Evolutionary conservation across 2,113 vertebrate genomes (phyloP), one percentile per base, ranked within the genome.

Genomic region (Alexandromys fortis): DNA sequence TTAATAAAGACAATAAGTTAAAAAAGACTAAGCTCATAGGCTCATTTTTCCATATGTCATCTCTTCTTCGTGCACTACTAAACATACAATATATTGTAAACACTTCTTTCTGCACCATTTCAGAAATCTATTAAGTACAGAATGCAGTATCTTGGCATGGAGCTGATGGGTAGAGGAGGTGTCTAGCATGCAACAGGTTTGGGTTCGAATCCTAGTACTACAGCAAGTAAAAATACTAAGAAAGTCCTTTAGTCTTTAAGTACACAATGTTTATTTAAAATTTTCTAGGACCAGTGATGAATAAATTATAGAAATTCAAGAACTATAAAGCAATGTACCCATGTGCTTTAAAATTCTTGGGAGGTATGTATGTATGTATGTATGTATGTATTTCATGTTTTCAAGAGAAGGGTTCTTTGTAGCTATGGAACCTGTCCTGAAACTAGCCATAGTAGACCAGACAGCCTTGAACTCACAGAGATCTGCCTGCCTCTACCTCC

Each of bases 111-210:
- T 78, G 42, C 30, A 26, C 33, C 1, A 42, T 28, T 35, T 88
- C 4, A 72, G 42, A 94, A 67, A 14, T 77, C 73, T 81, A 19
- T 42, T 1, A 86, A 77, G 0, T 68, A 49, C 17, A 65, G 38
- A 65, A 85, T 38, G 0, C 28, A 33, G 26, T 21, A 86, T 3
- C 42, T 9, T 73, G 12, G 16, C 11, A 4, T 14, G 24, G 30
- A 89, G 10, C 26, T 90, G 8, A 26, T 28, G 33, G 45, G 38
- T 52, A 5, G 5, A 45, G 33, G 21, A 10, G 6, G 17, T 45
- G 10, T 19, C 47, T 35, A 24, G 30, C 3, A 67, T 4, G 5
- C 1, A 19, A 0, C 9, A 21, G 55, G 13, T 0, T 10, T 85
- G 22, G 1, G 7, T 49, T 14, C 0, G 5, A 49, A 21, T 4